These are phyloP conservation scores for Lamellibrachia luymesi DNA, from an alignment of 1,140 invertebrate species.

Conservation along the genomic window DNA sequence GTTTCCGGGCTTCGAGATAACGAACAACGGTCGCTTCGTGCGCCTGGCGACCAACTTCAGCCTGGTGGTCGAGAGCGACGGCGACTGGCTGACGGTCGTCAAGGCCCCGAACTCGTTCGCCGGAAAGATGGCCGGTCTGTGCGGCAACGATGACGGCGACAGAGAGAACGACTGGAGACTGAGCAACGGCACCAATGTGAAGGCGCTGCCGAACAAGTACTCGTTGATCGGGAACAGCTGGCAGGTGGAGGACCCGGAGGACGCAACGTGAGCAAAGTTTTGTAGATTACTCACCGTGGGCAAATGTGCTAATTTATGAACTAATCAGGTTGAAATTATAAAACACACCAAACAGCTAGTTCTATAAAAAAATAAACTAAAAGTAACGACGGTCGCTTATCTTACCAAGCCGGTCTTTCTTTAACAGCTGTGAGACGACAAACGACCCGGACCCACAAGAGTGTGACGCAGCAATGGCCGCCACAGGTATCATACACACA, in stretches of 20 bases:
- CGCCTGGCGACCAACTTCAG: slow-evolving; percentile 7
- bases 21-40: slow-evolving; percentile 11
- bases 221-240: slow-evolving; percentile 8
- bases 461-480: not conserved
- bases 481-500: not conserved
- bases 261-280: not conserved
- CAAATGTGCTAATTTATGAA: not conserved
- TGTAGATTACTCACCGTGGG: not conserved
- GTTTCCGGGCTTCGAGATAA: slow-evolving; percentile 6
- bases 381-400: not conserved
- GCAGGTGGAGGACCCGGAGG: slow-evolving; percentile 18
- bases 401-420: not conserved
- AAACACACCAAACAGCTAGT: not conserved
- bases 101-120: slow-evolving; percentile 55
- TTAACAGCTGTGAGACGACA: not conserved
- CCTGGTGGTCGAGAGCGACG: slow-evolving; percentile 13
- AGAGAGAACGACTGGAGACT: slow-evolving; percentile 75
- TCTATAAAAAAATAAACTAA: not conserved
- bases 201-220: not conserved
- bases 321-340: not conserved
- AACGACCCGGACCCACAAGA: not conserved
- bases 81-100: slow-evolving; percentile 10
- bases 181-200: not conserved
- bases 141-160: slow-evolving; percentile 80
- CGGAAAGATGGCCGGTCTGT: slow-evolving; percentile 68